Percentiles rank a stretch among this genome's conserved stretches.
Conservation (phyloP, 2,113 vertebrate genomes). For the Greenwoodochromis staneri region DNA sequence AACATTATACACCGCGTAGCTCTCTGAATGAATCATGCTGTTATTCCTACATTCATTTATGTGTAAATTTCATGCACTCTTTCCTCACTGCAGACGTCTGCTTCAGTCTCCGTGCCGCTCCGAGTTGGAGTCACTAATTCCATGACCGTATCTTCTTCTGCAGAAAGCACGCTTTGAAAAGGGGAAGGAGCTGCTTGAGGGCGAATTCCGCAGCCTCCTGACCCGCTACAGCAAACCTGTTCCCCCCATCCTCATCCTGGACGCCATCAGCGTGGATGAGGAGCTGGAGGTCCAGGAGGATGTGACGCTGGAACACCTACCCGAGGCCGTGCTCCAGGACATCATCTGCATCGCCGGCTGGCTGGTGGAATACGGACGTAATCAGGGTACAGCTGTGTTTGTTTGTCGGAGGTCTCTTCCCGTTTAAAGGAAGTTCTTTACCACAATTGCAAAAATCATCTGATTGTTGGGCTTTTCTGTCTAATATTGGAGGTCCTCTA, state of each 20-base stretch:
- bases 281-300: slow-evolving; percentile 90
- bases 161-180: slow-evolving; percentile 93
- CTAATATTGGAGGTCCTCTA: rapidly evolving
- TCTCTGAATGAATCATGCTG: not conserved
- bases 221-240: slow-evolving; percentile 90
- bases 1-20: rapidly evolving
- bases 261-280: slow-evolving; percentile 83
- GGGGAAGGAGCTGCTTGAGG: slow-evolving; percentile 92
- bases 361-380: slow-evolving; percentile 93
- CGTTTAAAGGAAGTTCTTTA: not conserved
- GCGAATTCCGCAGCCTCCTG: slow-evolving; percentile 88
- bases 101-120: not conserved
- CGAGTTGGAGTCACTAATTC: not conserved
- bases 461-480: not conserved
- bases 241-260: slow-evolving; percentile 90
- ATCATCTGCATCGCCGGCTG: slow-evolving; percentile 88
- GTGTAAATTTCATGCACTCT: rapidly evolving
- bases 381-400: slow-evolving; percentile 78
- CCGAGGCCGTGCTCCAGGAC: slow-evolving; percentile 83
- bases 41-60: not conserved
- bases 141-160: rapidly evolving
- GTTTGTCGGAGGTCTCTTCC: not conserved
- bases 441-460: not conserved
- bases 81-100: not conserved
- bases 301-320: slow-evolving; percentile 85